These are phyloP conservation scores for Masnerella sp. DNA, from an alignment of 2,888 invertebrate genomes.

Conservation along the genomic window DNA sequence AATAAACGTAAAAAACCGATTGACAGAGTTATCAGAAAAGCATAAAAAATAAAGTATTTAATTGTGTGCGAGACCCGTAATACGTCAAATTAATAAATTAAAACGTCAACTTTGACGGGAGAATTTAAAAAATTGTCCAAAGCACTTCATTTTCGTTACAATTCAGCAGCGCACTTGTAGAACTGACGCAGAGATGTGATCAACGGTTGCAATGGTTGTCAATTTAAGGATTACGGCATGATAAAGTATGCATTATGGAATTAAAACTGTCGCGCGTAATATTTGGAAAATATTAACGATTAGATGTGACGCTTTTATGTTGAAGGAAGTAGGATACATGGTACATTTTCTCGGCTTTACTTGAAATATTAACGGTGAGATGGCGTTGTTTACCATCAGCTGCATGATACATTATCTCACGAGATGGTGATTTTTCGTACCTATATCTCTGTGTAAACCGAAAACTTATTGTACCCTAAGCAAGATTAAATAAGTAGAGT, in stretches of 20 bases:
- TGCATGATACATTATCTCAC: constrained; percentile 18
- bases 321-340: constrained; percentile 15
- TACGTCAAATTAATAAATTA: constrained; percentile 6
- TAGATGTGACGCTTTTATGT: constrained; percentile 31
- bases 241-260: constrained; percentile 33
- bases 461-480: constrained; percentile 9
- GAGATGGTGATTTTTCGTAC: constrained; percentile 18
- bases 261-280: constrained; percentile 29
- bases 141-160: no score
- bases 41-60: neutral
- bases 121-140: constrained; percentile 25
- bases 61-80: neutral
- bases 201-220: constrained; percentile 18
- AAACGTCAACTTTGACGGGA: constrained; percentile 7
- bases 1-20: no score
- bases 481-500: constrained; percentile 7
- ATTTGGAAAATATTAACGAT: constrained; percentile 32
- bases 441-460: constrained; percentile 3
- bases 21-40: no score
- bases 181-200: constrained; percentile 13
- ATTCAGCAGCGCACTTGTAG: constrained; percentile 6
- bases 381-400: constrained; percentile 19
- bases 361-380: constrained; percentile 31
- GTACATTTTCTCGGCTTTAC: constrained; percentile 23
- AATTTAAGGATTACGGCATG: constrained; percentile 22